Percentiles rank a stretch among this genome's conserved stretches.
Evolutionary conservation across 2,888 invertebrate species (phyloP).

Genomic region (Plemyria rubiginata): DNA sequence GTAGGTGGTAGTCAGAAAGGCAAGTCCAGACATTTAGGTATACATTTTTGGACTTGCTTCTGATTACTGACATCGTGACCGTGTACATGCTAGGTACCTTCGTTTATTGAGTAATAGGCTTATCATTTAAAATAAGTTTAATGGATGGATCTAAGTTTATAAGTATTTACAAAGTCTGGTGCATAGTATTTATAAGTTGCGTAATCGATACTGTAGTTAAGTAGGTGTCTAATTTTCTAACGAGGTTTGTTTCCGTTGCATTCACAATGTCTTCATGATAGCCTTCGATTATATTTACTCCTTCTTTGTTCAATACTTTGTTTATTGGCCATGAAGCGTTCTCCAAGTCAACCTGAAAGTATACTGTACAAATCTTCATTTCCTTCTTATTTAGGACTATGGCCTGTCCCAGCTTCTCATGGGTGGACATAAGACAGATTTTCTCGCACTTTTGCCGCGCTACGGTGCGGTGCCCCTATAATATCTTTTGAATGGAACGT

Average conservation of each 20-base stretch:
- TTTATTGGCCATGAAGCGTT: slow-evolving; percentile 58
- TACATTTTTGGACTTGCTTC: no score
- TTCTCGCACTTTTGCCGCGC: no score
- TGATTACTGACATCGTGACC: no score
- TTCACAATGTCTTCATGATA: slow-evolving; percentile 47
- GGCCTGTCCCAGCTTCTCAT: no score
- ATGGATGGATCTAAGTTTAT: not conserved
- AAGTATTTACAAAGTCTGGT: not conserved
- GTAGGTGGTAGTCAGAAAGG: no score
- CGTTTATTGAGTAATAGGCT: no score
- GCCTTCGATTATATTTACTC: slow-evolving; percentile 48
- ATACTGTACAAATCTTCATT: not conserved
- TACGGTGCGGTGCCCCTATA: no score
- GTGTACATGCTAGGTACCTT: no score
- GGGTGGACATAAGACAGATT: no score
- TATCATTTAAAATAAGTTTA: not conserved
- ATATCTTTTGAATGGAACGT: no score
- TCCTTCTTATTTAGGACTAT: no score
- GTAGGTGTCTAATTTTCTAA: slow-evolving; percentile 33
- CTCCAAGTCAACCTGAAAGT: slow-evolving; percentile 53
- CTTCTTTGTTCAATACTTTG: slow-evolving; percentile 52
- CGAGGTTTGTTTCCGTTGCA: slow-evolving; percentile 33
- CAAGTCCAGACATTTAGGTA: no score
- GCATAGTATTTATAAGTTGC: slow-evolving; percentile 38
- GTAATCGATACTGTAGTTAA: slow-evolving; percentile 32